Evolutionary conservation across 2,888 invertebrate species (phyloP).

Genomic region (Aphelenchoides bicaudatus): DNA sequence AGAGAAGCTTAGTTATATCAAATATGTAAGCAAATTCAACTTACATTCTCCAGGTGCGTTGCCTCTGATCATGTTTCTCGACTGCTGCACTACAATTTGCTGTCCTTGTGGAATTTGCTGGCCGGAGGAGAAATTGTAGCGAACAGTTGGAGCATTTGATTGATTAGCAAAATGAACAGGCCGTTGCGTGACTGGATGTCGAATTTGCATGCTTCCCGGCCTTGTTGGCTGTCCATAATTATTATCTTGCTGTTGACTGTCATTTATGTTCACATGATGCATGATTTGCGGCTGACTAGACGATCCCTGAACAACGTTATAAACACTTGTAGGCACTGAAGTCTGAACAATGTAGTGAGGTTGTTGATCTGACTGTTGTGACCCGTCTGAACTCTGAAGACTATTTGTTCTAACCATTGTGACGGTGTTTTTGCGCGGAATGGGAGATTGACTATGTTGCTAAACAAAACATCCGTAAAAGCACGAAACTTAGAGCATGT

Average conservation of each 20-base stretch:
- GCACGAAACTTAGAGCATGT: background rate
- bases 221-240: slow-evolving; percentile 1
- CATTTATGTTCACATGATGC: background rate
- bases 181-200: slow-evolving; percentile 6
- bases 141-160: background rate
- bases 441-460: background rate
- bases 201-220: background rate
- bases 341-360: slow-evolving; percentile 6
- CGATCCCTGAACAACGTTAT: background rate
- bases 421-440: slow-evolving; percentile 5
- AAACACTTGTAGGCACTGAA: background rate
- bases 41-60: background rate
- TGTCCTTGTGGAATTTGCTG: no score
- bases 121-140: no score
- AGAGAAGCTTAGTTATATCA: no score
- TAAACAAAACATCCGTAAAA: background rate
- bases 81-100: slow-evolving; percentile 1
- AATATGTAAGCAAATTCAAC: no score
- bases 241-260: background rate
- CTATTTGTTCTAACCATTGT: no score
- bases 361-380: background rate
- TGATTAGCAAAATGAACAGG: background rate
- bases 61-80: background rate
- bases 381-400: background rate
- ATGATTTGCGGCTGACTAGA: background rate